phyloP scores from a whole-genome alignment of 2,797 vertebrate species.

The Adrianichthys oophorus region DNA sequence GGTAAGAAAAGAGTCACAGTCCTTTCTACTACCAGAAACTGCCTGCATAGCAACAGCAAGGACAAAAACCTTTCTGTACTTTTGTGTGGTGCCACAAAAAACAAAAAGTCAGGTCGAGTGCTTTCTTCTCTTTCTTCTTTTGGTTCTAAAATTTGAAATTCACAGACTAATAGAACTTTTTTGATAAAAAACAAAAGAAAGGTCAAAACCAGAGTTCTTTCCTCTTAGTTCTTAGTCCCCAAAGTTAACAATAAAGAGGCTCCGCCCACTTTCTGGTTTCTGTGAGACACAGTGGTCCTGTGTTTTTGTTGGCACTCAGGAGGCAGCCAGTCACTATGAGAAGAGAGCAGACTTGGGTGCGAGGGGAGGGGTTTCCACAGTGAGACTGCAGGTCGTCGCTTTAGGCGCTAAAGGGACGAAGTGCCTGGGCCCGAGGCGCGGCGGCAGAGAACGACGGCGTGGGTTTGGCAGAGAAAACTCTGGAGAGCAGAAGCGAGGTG shows the following conservation, averaged over 20 bases:
- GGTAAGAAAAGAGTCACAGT: slow-evolving; percentile 87
- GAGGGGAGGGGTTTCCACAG: slow-evolving; percentile 57
- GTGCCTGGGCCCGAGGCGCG: slow-evolving; percentile 58
- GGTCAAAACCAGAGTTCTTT: slow-evolving; percentile 62
- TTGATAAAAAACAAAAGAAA: slow-evolving; percentile 25
- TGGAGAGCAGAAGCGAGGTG: slow-evolving; percentile 22
- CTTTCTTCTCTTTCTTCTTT: slow-evolving; percentile 53
- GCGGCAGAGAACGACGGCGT: slow-evolving; percentile 37
- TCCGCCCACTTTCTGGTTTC: slow-evolving; percentile 50
- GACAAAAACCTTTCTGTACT: slow-evolving; percentile 62
- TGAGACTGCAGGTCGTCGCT: slow-evolving; percentile 59
- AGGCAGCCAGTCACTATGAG: slow-evolving; percentile 59
- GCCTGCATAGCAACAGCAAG: slow-evolving; percentile 88
- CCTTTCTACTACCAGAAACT: slow-evolving; percentile 83
- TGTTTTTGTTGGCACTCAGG: slow-evolving; percentile 61
- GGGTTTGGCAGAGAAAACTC: slow-evolving; percentile 27
- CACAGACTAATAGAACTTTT: slow-evolving; percentile 71
- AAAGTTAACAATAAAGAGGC: slow-evolving; percentile 28
- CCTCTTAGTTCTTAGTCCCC: slow-evolving; percentile 64
- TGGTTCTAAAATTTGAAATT: slow-evolving; percentile 81
- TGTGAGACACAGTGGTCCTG: slow-evolving; percentile 69
- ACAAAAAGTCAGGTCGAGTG: slow-evolving; percentile 26
- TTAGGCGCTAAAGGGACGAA: slow-evolving; percentile 49
- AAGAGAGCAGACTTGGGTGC: slow-evolving; percentile 24
- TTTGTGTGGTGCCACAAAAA: slow-evolving; percentile 67